Evolutionary conservation across 2,888 invertebrate genomes (phyloP).

Genomic region (Cerastis rubricosa): DNA sequence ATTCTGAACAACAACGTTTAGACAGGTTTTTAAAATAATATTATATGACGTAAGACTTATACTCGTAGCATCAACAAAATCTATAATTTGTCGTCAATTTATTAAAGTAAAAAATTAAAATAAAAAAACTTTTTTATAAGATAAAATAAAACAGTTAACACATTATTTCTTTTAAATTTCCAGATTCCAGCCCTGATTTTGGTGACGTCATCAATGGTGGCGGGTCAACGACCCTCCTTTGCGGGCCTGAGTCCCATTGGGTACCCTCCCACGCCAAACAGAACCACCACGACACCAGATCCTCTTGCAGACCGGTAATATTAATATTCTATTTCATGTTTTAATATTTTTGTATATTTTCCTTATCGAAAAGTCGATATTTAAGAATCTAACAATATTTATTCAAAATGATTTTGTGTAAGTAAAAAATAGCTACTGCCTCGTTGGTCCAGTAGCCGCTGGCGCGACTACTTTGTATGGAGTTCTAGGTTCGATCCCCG

Average conservation of each 20-base stretch:
- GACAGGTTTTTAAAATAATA: not conserved
- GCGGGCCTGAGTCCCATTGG: slow-evolving; percentile 91
- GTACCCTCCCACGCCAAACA: slow-evolving; percentile 90
- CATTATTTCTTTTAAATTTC: not conserved
- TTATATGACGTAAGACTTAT: not conserved
- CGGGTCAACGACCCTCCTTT: slow-evolving; percentile 92
- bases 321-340: not conserved
- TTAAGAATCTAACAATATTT: not conserved
- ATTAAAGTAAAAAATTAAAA: not conserved
- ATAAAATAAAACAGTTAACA: not conserved
- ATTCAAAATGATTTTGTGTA: not conserved
- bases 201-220: slow-evolving; percentile 71
- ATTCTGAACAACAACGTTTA: not conserved
- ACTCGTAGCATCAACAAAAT: not conserved
- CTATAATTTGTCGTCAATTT: not conserved
- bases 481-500: not conserved
- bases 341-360: slow-evolving; percentile 9
- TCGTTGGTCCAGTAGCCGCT: no score
- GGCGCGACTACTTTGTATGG: not conserved
- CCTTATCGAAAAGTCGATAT: not conserved
- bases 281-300: slow-evolving; percentile 73
- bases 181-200: slow-evolving; percentile 70
- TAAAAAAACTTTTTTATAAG: no score
- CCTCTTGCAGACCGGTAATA: slow-evolving; percentile 84
- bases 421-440: no score